These are phyloP conservation scores for Geophilus truncorum DNA, from an alignment of 2,888 invertebrate species.

Conservation along the genomic window DNA sequence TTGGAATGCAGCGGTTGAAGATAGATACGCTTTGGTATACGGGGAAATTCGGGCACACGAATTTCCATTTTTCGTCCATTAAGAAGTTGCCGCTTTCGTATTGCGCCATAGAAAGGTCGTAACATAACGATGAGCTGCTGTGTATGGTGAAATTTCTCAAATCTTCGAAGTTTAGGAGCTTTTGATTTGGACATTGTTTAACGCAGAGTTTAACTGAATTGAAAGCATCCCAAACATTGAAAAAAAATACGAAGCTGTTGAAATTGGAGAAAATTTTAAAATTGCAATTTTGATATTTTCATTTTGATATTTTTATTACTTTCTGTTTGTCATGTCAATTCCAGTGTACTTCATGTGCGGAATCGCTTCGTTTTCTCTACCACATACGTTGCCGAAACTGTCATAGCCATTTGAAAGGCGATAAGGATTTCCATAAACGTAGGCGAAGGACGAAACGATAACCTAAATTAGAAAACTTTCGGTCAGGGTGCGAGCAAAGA, in stretches of 20 bases:
- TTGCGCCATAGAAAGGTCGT: constrained; percentile 44
- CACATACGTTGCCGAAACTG: constrained; percentile 92
- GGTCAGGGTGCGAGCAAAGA: no score
- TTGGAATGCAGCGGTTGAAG: constrained; percentile 82
- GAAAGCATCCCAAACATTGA: constrained; percentile 70
- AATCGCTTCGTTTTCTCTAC: constrained; percentile 69
- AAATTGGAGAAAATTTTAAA: no score
- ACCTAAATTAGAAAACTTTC: constrained; percentile 42
- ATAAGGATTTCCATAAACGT: constrained; percentile 79
- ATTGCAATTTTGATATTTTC: no score
- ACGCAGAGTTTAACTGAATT: constrained; percentile 83
- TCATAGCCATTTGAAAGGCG: constrained; percentile 86
- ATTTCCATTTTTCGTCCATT: constrained; percentile 52
- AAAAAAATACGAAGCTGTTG: constrained; percentile 71
- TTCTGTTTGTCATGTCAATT: constrained; percentile 69
- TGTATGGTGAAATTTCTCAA: constrained; percentile 66
- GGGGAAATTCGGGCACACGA: constrained; percentile 68
- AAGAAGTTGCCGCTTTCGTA: constrained; percentile 41
- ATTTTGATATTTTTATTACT: constrained; percentile 52
- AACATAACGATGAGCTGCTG: constrained; percentile 71
- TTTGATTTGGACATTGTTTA: constrained; percentile 71
- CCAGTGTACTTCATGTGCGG: constrained; percentile 67
- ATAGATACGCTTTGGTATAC: constrained; percentile 71
- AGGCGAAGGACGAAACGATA: constrained; percentile 63
- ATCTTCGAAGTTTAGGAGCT: constrained; percentile 60